Evolutionary conservation across 92 coral and sea anemone genomes (phyloP).

Genomic region (Palythoa heliodiscus): DNA sequence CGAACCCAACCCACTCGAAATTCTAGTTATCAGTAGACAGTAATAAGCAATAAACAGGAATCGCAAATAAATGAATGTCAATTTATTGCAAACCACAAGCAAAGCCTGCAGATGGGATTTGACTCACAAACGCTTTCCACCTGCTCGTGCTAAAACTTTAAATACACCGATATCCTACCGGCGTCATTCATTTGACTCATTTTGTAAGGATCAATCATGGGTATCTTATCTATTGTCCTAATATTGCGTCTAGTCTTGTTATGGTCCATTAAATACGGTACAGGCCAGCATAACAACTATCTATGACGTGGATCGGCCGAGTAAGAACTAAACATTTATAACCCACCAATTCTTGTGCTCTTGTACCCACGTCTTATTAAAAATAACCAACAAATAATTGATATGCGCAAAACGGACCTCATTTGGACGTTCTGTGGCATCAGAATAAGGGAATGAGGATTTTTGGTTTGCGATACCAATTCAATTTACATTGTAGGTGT

Average conservation of each 20-base stretch:
- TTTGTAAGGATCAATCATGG: slow-evolving; percentile 14
- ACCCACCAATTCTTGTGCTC: background rate
- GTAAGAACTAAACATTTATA: background rate
- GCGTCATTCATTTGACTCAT: slow-evolving; percentile 12
- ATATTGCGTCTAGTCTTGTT: background rate
- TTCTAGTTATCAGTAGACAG: background rate
- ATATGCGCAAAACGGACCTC: background rate
- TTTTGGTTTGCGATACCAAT: background rate
- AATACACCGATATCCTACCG: background rate
- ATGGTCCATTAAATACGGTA: background rate
- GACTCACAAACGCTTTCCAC: background rate
- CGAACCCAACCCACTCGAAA: too few species aligned
- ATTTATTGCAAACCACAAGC: slow-evolving; percentile 40
- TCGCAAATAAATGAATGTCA: slow-evolving; percentile 15
- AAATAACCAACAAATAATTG: background rate
- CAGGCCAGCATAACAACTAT: background rate
- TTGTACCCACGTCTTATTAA: background rate
- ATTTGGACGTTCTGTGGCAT: background rate
- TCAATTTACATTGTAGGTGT: background rate
- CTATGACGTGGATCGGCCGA: background rate
- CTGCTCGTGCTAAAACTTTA: background rate
- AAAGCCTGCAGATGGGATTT: background rate
- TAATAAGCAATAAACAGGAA: background rate
- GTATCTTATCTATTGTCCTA: background rate
- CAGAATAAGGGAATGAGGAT: background rate